These are phyloP conservation scores for Brachionichthys hirsutus DNA, from an alignment of 2,113 vertebrate species.

Conservation along the genomic window DNA sequence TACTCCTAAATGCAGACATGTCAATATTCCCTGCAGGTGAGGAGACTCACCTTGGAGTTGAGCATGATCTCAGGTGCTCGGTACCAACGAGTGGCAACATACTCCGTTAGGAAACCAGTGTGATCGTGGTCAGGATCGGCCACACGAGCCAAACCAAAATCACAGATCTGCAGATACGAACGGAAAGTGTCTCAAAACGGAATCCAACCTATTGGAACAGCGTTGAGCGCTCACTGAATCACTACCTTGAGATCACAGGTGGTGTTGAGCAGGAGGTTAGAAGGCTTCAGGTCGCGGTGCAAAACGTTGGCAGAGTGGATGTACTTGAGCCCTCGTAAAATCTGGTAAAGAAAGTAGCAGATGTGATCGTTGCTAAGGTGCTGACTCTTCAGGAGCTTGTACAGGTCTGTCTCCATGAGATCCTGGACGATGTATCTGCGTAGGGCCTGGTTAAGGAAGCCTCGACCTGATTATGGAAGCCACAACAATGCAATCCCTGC, in stretches of 20 bases:
- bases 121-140: slow-evolving; percentile 98
- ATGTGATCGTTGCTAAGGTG: slow-evolving; percentile 99
- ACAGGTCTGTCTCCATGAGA: slow-evolving; percentile 99
- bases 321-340: slow-evolving; percentile 96
- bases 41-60: slow-evolving; percentile 90
- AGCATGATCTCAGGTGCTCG: slow-evolving; percentile 98
- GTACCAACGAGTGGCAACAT: slow-evolving; percentile 98
- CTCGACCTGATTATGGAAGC: not conserved
- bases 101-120: slow-evolving; percentile 98
- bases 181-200: not conserved
- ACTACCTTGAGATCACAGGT: slow-evolving; percentile 97
- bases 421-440: slow-evolving; percentile 98
- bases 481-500: too few species aligned
- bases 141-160: slow-evolving; percentile 96
- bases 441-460: slow-evolving; percentile 52
- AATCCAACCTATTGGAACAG: not conserved
- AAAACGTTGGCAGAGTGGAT: slow-evolving; percentile 99
- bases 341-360: slow-evolving; percentile 99
- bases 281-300: slow-evolving; percentile 98
- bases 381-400: slow-evolving; percentile 98
- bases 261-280: slow-evolving; percentile 97
- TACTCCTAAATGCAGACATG: not conserved
- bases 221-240: not conserved
- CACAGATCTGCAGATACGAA: slow-evolving; percentile 87
- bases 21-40: not conserved